Base-by-base conservation (phyloP, 1,140 invertebrate species). In the Brachionus plicatilis region DNA sequence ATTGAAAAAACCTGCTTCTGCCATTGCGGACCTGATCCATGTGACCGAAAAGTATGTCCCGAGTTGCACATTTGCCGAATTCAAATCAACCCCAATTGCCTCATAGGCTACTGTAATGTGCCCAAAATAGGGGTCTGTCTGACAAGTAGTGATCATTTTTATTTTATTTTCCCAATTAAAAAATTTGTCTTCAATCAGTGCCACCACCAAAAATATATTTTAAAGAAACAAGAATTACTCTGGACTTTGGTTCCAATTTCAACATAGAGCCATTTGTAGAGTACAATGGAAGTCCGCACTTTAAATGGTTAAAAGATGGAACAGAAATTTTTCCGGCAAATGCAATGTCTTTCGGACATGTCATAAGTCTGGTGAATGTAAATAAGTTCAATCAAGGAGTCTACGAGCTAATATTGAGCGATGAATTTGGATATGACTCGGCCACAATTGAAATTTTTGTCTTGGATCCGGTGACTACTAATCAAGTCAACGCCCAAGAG, bases 231-330 rank as follows among this genome's bases (percentile, higher is more conserved):
- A 29, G 1, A 27, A 11, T 76, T 11, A 29, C 27, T 20, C 17
- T 76, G 12, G 45, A 76, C 1, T 76, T 14, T 12, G 72, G 72
- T 27, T 76, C 72, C 12, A 76, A 76, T 50, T 76, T 37, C 14
- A 76, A 76, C 20, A 76, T 76, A n/a, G 43, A 76, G n/a, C 72
- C 72, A 47, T 27, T 47, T 27, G 72, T 76, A 14, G 72, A 76
- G n/a, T 76, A 76, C 33, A 20, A 76, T 50, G 72, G 72, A 14
- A 11, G 27, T 14, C 72, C 72, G 12, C n/a, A 6, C 6, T 76
- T 76, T 47, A 47, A 47, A 76, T 76, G 72, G 72, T 14, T 50
- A 8, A 47, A 50, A 76, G 45, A 76, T 24, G n/a, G n/a, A 5
- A 24, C 2, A 27, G 72, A 72, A n/a, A 2, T 12, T 12, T 47